Conservation (phyloP, 53 echinoderm and acorn worm genomes). For the Pentamera pediparva region DNA sequence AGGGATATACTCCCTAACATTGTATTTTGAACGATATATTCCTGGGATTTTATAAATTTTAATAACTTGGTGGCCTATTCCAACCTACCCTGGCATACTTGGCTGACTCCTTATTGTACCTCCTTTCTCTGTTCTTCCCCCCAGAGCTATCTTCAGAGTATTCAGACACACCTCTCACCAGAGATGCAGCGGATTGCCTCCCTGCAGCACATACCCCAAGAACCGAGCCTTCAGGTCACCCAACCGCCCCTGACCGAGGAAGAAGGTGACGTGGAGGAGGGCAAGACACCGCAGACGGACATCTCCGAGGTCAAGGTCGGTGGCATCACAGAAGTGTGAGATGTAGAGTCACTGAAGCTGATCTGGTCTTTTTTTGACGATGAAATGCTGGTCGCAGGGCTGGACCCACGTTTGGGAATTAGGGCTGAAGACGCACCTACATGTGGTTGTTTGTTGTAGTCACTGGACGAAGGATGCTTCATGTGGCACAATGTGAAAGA, state of each 20-base stretch:
- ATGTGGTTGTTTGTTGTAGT: too few species aligned
- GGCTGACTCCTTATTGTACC: neutral
- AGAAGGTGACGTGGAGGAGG: neutral
- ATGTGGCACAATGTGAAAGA: too few species aligned
- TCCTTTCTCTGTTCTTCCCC: neutral
- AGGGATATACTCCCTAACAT: too few species aligned
- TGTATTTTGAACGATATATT: too few species aligned
- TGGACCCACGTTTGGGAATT: too few species aligned
- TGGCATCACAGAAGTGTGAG: conserved; percentile 32
- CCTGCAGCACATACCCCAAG: conserved; percentile 79
- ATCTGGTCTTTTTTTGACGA: too few species aligned
- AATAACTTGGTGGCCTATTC: neutral
- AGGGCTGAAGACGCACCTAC: too few species aligned
- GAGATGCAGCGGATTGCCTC: conserved; percentile 95
- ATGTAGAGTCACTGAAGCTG: too few species aligned
- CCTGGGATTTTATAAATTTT: neutral
- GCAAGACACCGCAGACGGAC: conserved; percentile 9
- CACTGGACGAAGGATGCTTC: too few species aligned
- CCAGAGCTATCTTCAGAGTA: conserved; percentile 95
- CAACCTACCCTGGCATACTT: too few species aligned
- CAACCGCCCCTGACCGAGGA: conserved; percentile 32
- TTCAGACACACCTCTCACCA: conserved; percentile 89
- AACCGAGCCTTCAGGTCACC: conserved; percentile 62
- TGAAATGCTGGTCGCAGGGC: too few species aligned
- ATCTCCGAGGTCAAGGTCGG: conserved; percentile 33